Evolutionary conservation across 2,888 invertebrate genomes (phyloP), one percentile per base, ranked within the genome.

Genomic region (Protonemura montana): DNA sequence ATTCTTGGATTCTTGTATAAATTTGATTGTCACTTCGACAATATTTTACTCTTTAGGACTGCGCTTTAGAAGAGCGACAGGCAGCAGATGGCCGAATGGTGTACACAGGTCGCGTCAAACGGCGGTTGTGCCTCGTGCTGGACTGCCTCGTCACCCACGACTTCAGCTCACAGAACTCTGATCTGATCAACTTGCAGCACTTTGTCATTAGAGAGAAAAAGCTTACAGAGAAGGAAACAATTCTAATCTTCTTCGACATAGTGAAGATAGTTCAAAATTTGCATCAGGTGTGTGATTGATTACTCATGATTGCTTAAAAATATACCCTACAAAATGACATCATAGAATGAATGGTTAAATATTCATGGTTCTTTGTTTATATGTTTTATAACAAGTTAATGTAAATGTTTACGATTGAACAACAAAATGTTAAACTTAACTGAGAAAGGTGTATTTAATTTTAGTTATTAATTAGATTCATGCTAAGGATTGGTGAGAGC

Each of bases 171-270:
- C 90, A 91, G 88, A 92, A 93, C 88, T 93, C 93, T 0, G 93
- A 94, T 89, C 90, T 95, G 28, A 93, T 95, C 59, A 95, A 95
- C 90, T 91, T 96, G 1, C 95, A 96, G 89, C 94, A 96, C 89
- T 95, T 96, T 90, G 95, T 96, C 28, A 95, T 96, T 83, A 94
- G 94, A 91, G 95, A 95, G 87, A 96, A 95, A 90, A 95, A 95
- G 89, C 93, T 96, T 1, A 93, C 94, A 0, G 96, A 96, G 90
- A 94, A 93, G 89, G 95, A 96, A 90, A 95, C 96, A 0, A 92
- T 96, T 77, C 90, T 94, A 83, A 95, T 96, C 90, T 95, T 96
- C 90, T 94, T 94, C 90, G 95, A 96, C 90, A 95, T 95, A 89
- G 95, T 96, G 77, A 92, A 94, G 89, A 94, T 96, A 85, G 95